Conservation (phyloP, 2,888 invertebrate species). For the Oxycera nigricornis region DNA sequence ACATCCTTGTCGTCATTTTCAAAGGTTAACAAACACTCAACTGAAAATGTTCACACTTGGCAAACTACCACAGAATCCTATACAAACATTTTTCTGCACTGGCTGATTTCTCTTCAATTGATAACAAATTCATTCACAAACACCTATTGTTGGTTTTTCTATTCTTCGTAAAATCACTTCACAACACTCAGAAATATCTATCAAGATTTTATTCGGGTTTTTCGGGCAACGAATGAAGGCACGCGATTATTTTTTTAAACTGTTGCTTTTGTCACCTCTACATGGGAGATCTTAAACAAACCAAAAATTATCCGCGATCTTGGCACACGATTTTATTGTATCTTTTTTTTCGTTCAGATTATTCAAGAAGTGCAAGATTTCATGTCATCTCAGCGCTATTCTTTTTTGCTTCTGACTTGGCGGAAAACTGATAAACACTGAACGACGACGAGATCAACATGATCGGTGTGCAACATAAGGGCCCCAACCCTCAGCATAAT, state of each 20-base stretch:
- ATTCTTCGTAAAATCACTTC: not conserved
- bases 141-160: not conserved
- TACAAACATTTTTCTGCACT: conserved; percentile 33
- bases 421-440: conserved; percentile 33
- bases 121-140: not conserved
- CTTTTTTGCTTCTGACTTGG: conserved; percentile 24
- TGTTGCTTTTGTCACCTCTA: no score
- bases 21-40: not conserved
- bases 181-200: no score
- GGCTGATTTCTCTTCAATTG: not conserved
- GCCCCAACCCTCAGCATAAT: conserved; percentile 8
- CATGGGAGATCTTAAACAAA: no score
- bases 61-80: conserved; percentile 24
- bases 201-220: no score
- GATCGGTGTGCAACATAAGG: not conserved
- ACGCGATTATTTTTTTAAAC: no score
- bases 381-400: not conserved
- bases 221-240: no score
- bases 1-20: conserved; percentile 53
- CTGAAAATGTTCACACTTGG: not conserved
- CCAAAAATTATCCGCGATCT: no score
- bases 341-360: not conserved
- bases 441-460: conserved; percentile 14
- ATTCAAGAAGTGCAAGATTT: not conserved
- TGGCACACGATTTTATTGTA: no score